phyloP scores from a whole-genome alignment of 2,113 vertebrate genomes.

The Empidonax alnorum region DNA sequence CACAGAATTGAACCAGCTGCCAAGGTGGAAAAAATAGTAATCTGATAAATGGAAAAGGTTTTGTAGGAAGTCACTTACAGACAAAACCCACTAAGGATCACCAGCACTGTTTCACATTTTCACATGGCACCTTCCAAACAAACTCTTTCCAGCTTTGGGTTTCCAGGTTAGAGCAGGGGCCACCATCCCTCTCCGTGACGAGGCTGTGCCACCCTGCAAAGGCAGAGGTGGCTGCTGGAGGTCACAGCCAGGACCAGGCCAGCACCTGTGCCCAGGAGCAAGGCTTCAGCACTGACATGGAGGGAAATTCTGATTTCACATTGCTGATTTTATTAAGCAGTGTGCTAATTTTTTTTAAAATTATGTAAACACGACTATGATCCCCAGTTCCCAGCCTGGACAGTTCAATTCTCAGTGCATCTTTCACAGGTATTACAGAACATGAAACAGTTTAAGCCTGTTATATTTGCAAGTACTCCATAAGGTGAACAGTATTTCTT shows the following conservation, averaged over 20 bases:
- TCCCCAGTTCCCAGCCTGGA: background rate
- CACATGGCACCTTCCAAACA: background rate
- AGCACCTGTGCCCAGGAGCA: background rate
- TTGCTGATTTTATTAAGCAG: background rate
- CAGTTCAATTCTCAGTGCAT: background rate
- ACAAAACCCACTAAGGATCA: background rate
- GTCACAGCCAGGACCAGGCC: background rate
- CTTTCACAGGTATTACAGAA: background rate
- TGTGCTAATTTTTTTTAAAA: background rate
- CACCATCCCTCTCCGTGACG: background rate
- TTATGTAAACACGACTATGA: background rate
- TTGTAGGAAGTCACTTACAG: background rate
- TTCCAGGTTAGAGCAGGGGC: background rate
- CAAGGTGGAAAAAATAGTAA: background rate
- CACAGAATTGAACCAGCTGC: background rate
- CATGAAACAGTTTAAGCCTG: background rate
- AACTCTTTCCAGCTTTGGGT: background rate
- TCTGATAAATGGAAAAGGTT: background rate
- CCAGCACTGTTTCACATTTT: background rate
- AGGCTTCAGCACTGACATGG: background rate
- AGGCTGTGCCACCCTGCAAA: background rate
- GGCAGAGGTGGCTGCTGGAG: background rate
- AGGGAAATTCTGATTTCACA: background rate
- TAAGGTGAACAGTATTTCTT: conserved; percentile 2
- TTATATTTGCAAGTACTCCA: background rate